Evolutionary conservation across 2,113 vertebrate genomes (phyloP), one percentile per base, ranked within the genome.

Genomic region (Pardalotus punctatus): DNA sequence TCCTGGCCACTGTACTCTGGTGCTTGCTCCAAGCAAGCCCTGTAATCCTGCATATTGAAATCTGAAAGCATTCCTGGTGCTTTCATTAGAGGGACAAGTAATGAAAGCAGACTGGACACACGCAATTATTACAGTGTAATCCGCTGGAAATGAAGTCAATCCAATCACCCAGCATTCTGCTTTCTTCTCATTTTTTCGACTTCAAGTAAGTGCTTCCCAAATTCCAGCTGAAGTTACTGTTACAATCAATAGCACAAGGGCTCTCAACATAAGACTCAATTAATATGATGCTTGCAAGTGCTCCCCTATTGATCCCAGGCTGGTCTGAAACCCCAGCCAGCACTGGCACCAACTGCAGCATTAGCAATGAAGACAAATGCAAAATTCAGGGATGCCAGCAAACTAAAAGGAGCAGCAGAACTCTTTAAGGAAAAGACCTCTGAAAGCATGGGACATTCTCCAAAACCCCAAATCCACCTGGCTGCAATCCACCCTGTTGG

Each of bases 91-190:
- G 42, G 71, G 71, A 65, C 73, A 92, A 91, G 72, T 92, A 94
- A 88, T 78, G 54, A 96, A 85, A 97, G 84, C 67, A 93, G 77
- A 93, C 81, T 96, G 77, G 89, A 95, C 90, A 69, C 27, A 89
- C 7, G 17, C 82, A 97, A 97, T 97, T 96, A 96, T 96, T 95
- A 95, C 91, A 94, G 93, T 54, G 69, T 95, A 96, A 97, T 94
- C 90, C 12, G 2, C 93, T 97, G 74, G 95, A 97, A 97, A 96
- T 81, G 28, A 96, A 97, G 91, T 97, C 95, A 96, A 91, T 94
- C 91, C 84, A 96, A 81, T 95, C 92, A 94, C 54, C 82, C 77
- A 14, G 86, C 27, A 13, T 87, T 90, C 90, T 92, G 58, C 86
- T 97, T 96, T 96, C 95, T 88, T 81, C 82, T 94, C 56, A 90